Percentiles rank a stretch among this genome's conserved stretches.
Evolutionary conservation across 1,140 invertebrate genomes (phyloP).

Genomic region (Cryptotermes secundus): DNA sequence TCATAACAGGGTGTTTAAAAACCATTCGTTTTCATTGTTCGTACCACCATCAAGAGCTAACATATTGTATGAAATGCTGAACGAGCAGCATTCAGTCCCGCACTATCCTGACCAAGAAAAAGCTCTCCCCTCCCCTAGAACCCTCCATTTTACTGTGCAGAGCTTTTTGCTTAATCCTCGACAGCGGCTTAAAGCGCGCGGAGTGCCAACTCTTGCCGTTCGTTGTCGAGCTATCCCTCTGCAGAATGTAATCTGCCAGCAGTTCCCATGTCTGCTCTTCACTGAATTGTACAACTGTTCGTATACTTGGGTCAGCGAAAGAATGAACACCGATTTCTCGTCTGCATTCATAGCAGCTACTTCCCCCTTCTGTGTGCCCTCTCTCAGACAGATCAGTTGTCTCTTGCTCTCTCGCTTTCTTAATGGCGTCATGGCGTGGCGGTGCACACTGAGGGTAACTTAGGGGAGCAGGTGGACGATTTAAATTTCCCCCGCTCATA

Average conservation of each 20-base stretch:
- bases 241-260: background rate
- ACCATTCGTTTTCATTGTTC: background rate
- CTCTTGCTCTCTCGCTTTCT: no score
- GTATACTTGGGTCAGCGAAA: no score
- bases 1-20: background rate
- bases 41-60: background rate
- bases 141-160: background rate
- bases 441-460: no score
- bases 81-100: background rate
- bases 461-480: no score
- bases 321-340: no score
- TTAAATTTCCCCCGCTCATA: no score
- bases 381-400: no score
- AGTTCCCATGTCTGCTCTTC: background rate
- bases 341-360: no score
- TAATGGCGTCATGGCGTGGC: no score
- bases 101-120: background rate
- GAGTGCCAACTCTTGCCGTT: background rate
- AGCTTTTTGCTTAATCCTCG: conserved; percentile 12
- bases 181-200: background rate
- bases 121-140: background rate
- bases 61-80: background rate
- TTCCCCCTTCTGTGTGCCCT: no score
- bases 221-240: background rate
- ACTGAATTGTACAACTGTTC: no score